phyloP scores from a whole-genome alignment of 2,113 vertebrate species.

The Lamprotornis superbus region DNA sequence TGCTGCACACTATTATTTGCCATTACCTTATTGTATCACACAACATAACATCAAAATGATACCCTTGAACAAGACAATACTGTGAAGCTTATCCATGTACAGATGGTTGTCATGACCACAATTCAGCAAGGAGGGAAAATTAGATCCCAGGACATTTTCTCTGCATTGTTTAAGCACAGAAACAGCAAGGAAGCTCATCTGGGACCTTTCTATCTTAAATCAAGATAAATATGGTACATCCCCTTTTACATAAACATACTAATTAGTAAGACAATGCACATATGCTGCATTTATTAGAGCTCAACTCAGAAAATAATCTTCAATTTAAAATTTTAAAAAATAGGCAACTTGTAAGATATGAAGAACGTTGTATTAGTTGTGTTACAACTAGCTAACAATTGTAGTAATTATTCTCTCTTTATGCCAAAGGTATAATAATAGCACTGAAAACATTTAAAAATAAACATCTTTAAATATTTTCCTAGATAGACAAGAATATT shows the following conservation, averaged over 20 bases:
- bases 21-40: conserved; percentile 8
- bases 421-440: not conserved
- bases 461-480: not conserved
- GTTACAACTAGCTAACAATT: not conserved
- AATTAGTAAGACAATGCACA: not conserved
- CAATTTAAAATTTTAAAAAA: not conserved
- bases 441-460: not conserved
- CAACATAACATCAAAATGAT: conserved; percentile 1
- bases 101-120: conserved; percentile 59
- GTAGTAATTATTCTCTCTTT: not conserved
- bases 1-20: conserved; percentile 23
- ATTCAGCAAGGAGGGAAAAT: conserved; percentile 51
- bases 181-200: conserved; percentile 36
- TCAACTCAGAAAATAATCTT: not conserved
- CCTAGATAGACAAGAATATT: not conserved
- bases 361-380: not conserved
- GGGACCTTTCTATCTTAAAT: conserved; percentile 21
- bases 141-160: conserved; percentile 57
- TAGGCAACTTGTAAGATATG: not conserved
- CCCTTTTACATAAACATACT: not conserved
- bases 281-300: not conserved
- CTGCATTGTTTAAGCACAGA: conserved; percentile 29
- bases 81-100: conserved; percentile 53
- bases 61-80: not conserved
- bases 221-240: conserved; percentile 19